Evolutionary conservation across 1,140 invertebrate genomes (phyloP).

Genomic region (Dysdera silvatica): DNA sequence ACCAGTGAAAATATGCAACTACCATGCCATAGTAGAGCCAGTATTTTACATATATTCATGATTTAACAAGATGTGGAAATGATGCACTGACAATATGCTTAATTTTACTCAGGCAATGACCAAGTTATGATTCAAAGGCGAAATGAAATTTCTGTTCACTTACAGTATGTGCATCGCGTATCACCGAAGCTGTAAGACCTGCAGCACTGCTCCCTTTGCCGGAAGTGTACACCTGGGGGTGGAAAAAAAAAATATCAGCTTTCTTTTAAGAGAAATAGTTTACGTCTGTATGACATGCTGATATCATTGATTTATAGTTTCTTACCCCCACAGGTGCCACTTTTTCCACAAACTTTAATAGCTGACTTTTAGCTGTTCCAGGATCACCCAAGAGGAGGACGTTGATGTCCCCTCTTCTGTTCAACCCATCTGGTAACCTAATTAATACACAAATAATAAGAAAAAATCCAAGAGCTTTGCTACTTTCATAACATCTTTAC

Average conservation of each 20-base stretch:
- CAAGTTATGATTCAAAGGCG: background rate
- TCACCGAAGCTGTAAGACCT: conserved; percentile 95
- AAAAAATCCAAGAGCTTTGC: conserved; percentile 7
- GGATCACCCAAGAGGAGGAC: conserved; percentile 93
- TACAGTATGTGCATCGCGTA: conserved; percentile 82
- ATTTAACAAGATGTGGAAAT: no score
- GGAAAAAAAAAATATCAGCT: background rate
- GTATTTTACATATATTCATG: no score
- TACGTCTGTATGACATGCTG: no score
- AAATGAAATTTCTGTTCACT: conserved; percentile 36
- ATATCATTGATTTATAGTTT: no score
- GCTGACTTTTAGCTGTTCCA: conserved; percentile 96
- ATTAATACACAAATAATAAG: no score
- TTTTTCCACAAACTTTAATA: conserved; percentile 95
- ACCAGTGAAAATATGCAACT: no score
- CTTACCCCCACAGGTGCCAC: conserved; percentile 81
- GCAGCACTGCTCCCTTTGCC: conserved; percentile 98
- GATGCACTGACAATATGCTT: no score
- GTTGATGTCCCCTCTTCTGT: conserved; percentile 93
- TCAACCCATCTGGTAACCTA: conserved; percentile 87
- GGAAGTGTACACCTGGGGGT: conserved; percentile 76
- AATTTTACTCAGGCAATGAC: no score
- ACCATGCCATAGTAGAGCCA: no score
- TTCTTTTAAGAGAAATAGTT: no score
- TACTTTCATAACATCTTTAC: no score